Base-by-base conservation (phyloP, 2,797 vertebrate species). In the Siniperca obscura region DNA sequence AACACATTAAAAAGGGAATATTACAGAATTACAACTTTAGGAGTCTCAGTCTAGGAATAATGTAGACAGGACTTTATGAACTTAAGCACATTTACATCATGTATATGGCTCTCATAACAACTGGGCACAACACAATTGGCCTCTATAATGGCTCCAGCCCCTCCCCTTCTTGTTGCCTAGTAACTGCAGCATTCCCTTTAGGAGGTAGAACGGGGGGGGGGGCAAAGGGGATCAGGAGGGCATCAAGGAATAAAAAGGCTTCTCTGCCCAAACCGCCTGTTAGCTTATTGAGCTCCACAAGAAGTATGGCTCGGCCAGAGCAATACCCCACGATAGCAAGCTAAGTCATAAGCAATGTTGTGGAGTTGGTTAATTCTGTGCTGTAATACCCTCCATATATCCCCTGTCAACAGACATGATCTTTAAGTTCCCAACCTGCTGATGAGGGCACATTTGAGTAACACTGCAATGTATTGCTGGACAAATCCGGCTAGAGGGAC, bases 361-460 rank as follows among this genome's bases (percentile, higher is more conserved):
- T 81, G 85, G 74, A 89, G 91, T 84, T 88, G 87, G 86, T 91
- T 94, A 93, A 94, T 93, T 92, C 88, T 74, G 50, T 25, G 61
- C 86, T 86, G 77, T 92, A 92, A 94, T 93, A 86, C 87, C 81
- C 62, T 66, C 86, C 83, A 81, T 90, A 91, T 86, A 91, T 90
- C 84, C 88, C 76, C 84, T 86, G 86, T 89, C 89, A 92, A 92
- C 87, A 91, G 76, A 77, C 86, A 82, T 81, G 81, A 89, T 86
- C 74, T 92, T 92, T 82, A 88, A 89, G 82, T 91, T 92, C 83
- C 89, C 86, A 84, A 90, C 87, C 81, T 88, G 91, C 93, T 93
- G 93, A 94, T 91, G 88, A 76, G 84, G 85, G 92, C 91, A 92
- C 75, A 89, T 90, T 93, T 86, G 86, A 85, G 83, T 79, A 85